Base-by-base conservation (phyloP, 2,113 vertebrate species). In the Ceratotherium simum region DNA sequence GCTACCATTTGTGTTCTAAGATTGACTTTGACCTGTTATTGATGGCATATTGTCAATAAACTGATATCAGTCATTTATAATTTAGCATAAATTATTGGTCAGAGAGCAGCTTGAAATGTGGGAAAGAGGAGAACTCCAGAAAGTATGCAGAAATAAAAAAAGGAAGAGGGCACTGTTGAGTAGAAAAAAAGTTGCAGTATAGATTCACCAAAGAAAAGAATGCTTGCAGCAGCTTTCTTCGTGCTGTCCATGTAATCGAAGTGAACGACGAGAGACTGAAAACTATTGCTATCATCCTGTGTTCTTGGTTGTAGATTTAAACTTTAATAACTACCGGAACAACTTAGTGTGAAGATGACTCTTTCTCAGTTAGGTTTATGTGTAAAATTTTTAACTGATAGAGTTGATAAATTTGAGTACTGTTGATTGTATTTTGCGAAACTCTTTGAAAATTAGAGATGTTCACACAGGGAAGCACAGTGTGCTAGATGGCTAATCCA, bases 41-140 rank as follows among this genome's bases (percentile, higher is more conserved):
- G 67, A 65, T 36, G 13, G 62, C 4, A 56, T 48, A 13, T 33
- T 84, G 54, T 42, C 31, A 8, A 42, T 73, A 36, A 88, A 33
- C 14, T 70, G 42, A 36, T 39, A 73, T 67, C 20, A 82, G 60
- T 36, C 62, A 81, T 62, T 42, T 27, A 67, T 9, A 86, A 42
- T 10, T 78, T 78, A 90, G 60, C 86, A 89, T 81, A 79, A 73
- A 67, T 87, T 95, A 69, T 72, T 93, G 21, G 18, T 56, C 31
- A 58, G 78, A 96, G 29, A 90, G 16, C 6, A 86, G 9, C 64
- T 83, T 82, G 31, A 78, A 91, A 90, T 82, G 48, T 60, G 20
- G 31, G 27, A 6, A 87, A 18, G 7, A 92, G 10, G 7, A 92
- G 10, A 83, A 75, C 21, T 81, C 46, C 27, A 58, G n/a, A 84